Percentiles rank a stretch among this genome's conserved stretches.
These are phyloP conservation scores for Alviniconcha strummeri DNA, from an alignment of 2,888 invertebrate species.

Conservation along the genomic window DNA sequence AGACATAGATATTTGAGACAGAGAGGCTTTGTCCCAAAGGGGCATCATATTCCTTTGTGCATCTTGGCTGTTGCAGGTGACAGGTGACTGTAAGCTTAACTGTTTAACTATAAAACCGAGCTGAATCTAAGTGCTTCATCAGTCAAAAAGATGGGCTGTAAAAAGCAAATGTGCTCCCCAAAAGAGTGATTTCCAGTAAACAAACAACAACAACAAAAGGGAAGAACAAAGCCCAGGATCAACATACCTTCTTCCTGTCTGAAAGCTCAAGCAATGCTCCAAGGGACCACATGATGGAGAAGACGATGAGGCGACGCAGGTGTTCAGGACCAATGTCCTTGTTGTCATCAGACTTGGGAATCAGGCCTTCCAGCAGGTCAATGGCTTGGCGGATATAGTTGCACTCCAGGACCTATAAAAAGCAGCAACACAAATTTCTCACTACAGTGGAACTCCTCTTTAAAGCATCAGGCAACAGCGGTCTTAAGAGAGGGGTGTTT, in stretches of 20 bases:
- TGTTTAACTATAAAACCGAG: too few relatives aligned
- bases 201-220: neutral
- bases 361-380: conserved; percentile 86
- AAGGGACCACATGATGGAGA: conserved; percentile 92
- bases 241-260: conserved; percentile 84
- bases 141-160: neutral
- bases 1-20: neutral
- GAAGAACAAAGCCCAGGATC: neutral
- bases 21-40: too few relatives aligned
- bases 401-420: conserved; percentile 85
- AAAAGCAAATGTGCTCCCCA: too few relatives aligned
- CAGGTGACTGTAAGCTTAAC: too few relatives aligned
- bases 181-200: too few relatives aligned
- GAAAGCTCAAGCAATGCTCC: conserved; percentile 90
- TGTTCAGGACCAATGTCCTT: conserved; percentile 80
- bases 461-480: neutral
- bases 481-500: too few relatives aligned
- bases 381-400: conserved; percentile 86
- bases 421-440: too few relatives aligned
- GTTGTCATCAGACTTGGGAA: conserved; percentile 79
- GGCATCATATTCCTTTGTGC: too few relatives aligned
- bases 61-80: too few relatives aligned
- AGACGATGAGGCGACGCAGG: conserved; percentile 88
- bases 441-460: neutral
- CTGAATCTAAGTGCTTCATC: too few relatives aligned